Evolutionary conservation across 2,797 vertebrate species (phyloP).

Genomic region (Kryptopterus vitreolus): DNA sequence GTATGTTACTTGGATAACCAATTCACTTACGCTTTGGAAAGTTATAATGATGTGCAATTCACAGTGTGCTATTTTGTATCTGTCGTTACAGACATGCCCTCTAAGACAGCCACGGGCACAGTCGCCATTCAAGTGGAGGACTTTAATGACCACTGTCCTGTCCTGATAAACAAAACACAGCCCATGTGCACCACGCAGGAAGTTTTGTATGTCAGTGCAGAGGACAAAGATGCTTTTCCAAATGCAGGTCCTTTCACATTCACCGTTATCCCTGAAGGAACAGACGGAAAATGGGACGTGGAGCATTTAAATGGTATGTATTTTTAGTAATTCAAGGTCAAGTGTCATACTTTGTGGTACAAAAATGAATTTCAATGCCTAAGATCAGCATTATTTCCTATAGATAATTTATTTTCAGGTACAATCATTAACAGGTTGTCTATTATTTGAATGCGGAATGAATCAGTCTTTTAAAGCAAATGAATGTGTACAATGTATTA

Average conservation of each 20-base stretch:
- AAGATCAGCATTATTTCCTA: not conserved
- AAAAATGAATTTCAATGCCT: not conserved
- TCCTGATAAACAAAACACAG: conserved; percentile 63
- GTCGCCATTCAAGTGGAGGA: conserved; percentile 73
- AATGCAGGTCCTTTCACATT: conserved; percentile 84
- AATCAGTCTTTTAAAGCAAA: not conserved
- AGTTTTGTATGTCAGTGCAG: conserved; percentile 74
- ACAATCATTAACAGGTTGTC: not conserved
- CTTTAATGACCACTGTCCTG: conserved; percentile 87
- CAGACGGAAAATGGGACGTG: conserved; percentile 75
- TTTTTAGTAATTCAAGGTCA: not conserved
- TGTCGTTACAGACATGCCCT: conserved; percentile 51
- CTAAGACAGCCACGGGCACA: conserved; percentile 79
- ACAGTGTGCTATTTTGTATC: not conserved
- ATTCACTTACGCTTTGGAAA: not conserved
- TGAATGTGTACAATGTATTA: not conserved
- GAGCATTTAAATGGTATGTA: conserved; percentile 77
- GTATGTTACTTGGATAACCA: not conserved
- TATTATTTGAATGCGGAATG: not conserved
- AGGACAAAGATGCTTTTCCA: conserved; percentile 76
- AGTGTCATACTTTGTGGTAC: not conserved
- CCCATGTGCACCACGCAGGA: conserved; percentile 70
- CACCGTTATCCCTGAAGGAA: conserved; percentile 70
- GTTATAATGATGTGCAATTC: not conserved
- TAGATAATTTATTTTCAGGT: not conserved